phyloP scores from a whole-genome alignment of 2,888 invertebrate species.

The Coenonympha arcania region DNA sequence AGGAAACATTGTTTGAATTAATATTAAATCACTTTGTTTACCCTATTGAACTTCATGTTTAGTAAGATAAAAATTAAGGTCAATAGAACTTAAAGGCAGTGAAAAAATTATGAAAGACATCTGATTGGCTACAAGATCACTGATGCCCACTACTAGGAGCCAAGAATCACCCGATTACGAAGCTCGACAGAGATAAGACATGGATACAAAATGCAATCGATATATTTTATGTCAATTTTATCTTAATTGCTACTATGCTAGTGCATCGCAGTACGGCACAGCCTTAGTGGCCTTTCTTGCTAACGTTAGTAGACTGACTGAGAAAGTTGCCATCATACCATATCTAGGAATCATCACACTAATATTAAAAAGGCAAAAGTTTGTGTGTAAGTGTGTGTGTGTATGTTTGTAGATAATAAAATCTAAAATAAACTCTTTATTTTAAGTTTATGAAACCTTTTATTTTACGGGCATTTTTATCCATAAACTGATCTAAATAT shows the following conservation, averaged over 20 bases:
- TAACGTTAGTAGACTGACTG: conserved; percentile 29
- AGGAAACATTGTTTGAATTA: too few relatives aligned
- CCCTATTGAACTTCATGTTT: too few relatives aligned
- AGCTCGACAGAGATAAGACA: conserved; percentile 26
- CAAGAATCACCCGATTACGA: conserved; percentile 25
- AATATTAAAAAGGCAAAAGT: too few relatives aligned
- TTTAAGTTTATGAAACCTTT: too few relatives aligned
- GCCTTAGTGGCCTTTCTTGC: conserved; percentile 32
- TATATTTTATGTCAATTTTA: conserved; percentile 36
- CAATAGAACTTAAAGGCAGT: neutral
- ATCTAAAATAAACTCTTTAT: too few relatives aligned
- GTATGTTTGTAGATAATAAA: too few relatives aligned
- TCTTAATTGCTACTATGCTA: conserved; percentile 35
- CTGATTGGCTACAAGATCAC: conserved; percentile 28
- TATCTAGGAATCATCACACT: too few relatives aligned
- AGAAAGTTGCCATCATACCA: conserved; percentile 21
- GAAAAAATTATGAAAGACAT: conserved; percentile 14
- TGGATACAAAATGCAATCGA: conserved; percentile 34
- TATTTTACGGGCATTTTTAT: too few relatives aligned
- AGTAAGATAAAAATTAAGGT: neutral
- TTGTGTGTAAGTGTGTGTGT: too few relatives aligned
- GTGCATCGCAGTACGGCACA: conserved; percentile 31
- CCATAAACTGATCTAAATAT: too few relatives aligned
- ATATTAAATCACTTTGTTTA: too few relatives aligned
- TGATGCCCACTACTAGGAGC: conserved; percentile 30